Base-by-base conservation (phyloP, 2,888 invertebrate genomes). In the Lasioglossum marginatum region DNA sequence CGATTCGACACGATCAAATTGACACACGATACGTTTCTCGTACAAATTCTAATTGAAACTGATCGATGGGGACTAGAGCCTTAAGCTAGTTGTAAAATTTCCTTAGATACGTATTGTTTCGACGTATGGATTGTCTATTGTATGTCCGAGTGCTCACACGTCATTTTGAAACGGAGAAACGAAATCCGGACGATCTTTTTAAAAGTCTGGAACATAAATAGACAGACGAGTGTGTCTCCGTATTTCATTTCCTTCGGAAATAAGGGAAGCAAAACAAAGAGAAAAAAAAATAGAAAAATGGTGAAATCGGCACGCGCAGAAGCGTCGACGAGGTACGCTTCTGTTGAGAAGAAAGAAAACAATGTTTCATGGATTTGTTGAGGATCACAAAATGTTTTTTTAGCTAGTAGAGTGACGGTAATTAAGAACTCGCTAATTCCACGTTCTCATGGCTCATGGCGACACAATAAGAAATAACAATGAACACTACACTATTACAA, bases 401-500 rank as follows among this genome's bases (percentile, higher is more conserved):
- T 91, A 90, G 85, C 60, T 90, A 88, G 90, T 85, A 89, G 87
- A 88, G 88, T 82, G 86, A 91, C 81, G 89, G 79, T 86, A 84
- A 90, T 91, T 78, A 90, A 82, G 88, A 92, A 90, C 88, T 91
- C 90, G 91, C 91, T 91, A 88, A 91, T 90, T 92, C 91, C 90
- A 88, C 89, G 88, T 91, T 92, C 88, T 92, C 91, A 91, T 87
- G 89, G 89, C 88, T 92, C 91, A 91, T 89, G 89, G 89, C 87
- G 82, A 91, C 88, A 91, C 88, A 89, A 91, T 87, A 90, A 92
- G 83, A 87, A 88, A 91, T 88, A 90, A 92, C 88, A 90, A 92
- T 91, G 91, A 93, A 92, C 89, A 92, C 90, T 93, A 93, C 88
- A 90, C 87, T 91, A 91, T 87, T 91, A 90, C 79, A 91, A 92